Percentiles rank a stretch among this genome's conserved stretches.
Evolutionary conservation across 92 coral and sea anemone species (phyloP).

Genomic region (Palythoa grandiflora): DNA sequence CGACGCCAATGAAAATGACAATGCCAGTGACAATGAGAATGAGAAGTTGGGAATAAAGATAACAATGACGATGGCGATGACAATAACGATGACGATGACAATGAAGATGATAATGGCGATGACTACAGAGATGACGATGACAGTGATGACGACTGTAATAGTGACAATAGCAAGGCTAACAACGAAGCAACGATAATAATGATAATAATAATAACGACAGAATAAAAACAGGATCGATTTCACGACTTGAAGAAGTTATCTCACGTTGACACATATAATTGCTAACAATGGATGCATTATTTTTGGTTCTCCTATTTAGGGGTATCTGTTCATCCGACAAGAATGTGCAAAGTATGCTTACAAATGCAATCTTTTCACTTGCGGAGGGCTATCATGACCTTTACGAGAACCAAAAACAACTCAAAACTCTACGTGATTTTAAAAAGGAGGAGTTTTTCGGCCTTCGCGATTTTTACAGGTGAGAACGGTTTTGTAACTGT

Average conservation of each 20-base stretch:
- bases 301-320: background rate
- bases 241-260: background rate
- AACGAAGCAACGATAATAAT: too few relatives aligned
- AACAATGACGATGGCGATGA: too few relatives aligned
- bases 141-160: too few relatives aligned
- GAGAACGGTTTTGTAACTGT: background rate
- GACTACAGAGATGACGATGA: too few relatives aligned
- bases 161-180: too few relatives aligned
- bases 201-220: too few relatives aligned
- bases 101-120: too few relatives aligned
- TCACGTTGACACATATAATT: background rate
- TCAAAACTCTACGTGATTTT: constrained; percentile 60
- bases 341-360: constrained; percentile 64
- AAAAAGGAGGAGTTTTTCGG: constrained; percentile 91
- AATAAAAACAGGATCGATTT: too few relatives aligned
- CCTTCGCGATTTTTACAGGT: constrained; percentile 91
- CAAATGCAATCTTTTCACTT: constrained; percentile 63
- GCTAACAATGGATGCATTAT: background rate
- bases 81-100: too few relatives aligned
- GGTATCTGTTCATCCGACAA: constrained; percentile 58
- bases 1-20: too few relatives aligned
- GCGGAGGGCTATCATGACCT: constrained; percentile 76
- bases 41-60: too few relatives aligned
- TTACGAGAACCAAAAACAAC: constrained; percentile 61
- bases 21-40: too few relatives aligned